Conservation (phyloP, 1,140 invertebrate genomes). For the Hyposmocoma kahamanoa region DNA sequence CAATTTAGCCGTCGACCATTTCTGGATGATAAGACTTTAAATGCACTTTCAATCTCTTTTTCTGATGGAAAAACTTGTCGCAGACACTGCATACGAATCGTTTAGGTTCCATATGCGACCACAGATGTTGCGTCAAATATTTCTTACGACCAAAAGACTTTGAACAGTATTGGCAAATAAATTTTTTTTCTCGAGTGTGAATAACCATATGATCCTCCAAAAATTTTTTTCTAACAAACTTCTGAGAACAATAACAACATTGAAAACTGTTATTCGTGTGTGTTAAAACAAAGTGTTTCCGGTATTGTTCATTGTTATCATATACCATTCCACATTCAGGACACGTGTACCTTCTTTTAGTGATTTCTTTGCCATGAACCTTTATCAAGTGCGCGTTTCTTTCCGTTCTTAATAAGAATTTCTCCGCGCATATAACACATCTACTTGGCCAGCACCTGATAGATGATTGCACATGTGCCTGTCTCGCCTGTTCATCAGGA, state of each 20-base stretch:
- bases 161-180: conserved; percentile 59
- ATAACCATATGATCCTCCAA: conserved; percentile 46
- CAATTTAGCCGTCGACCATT: not conserved
- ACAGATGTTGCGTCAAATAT: conserved; percentile 39
- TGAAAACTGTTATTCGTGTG: conserved; percentile 20
- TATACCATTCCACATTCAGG: conserved; percentile 21
- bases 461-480: conserved; percentile 7
- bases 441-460: not conserved
- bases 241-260: conserved; percentile 20
- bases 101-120: conserved; percentile 73
- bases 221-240: conserved; percentile 16
- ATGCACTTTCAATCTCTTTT: conserved; percentile 24
- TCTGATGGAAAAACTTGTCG: conserved; percentile 72
- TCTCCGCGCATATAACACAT: not conserved
- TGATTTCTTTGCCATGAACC: too few species aligned
- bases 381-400: conserved; percentile 13
- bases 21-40: conserved; percentile 26
- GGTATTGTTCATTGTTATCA: conserved; percentile 6
- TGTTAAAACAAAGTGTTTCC: conserved; percentile 19
- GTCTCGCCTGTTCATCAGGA: conserved; percentile 6
- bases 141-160: conserved; percentile 26
- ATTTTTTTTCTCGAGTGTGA: conserved; percentile 65
- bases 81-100: conserved; percentile 76
- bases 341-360: too few species aligned
- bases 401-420: conserved; percentile 12